Evolutionary conservation across 2,888 invertebrate species (phyloP).

Genomic region (Chrysopilus asiliformis): DNA sequence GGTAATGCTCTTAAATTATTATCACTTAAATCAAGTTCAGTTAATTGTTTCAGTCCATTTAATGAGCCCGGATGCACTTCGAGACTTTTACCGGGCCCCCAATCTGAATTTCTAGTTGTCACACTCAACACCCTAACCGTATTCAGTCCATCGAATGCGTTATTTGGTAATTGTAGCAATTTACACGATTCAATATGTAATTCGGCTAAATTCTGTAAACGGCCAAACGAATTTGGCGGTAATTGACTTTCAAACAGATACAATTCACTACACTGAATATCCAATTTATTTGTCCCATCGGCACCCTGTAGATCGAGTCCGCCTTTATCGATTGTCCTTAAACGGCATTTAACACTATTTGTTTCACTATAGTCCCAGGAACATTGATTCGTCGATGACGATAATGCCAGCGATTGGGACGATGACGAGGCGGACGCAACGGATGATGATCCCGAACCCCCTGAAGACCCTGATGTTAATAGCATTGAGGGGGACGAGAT

Average conservation of each 20-base stretch:
- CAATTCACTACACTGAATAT: conserved; percentile 65
- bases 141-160: conserved; percentile 65
- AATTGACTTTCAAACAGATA: conserved; percentile 70
- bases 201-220: conserved; percentile 56
- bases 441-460: neutral
- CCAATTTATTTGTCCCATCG: conserved; percentile 58
- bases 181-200: conserved; percentile 68
- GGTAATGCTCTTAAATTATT: conserved; percentile 74
- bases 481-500: conserved; percentile 2
- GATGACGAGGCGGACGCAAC: conserved; percentile 4
- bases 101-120: conserved; percentile 66
- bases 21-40: conserved; percentile 65
- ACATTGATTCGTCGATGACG: conserved; percentile 33
- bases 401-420: conserved; percentile 7
- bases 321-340: conserved; percentile 56
- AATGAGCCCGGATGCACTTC: conserved; percentile 60
- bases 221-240: conserved; percentile 55
- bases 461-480: too few relatives aligned
- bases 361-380: conserved; percentile 37
- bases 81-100: conserved; percentile 60
- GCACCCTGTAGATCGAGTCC: conserved; percentile 44
- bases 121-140: conserved; percentile 55
- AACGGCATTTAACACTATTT: conserved; percentile 48
- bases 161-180: conserved; percentile 54
- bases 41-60: conserved; percentile 65